Base-by-base conservation (phyloP, 2,113 vertebrate genomes). In the Halcyon senegalensis region DNA sequence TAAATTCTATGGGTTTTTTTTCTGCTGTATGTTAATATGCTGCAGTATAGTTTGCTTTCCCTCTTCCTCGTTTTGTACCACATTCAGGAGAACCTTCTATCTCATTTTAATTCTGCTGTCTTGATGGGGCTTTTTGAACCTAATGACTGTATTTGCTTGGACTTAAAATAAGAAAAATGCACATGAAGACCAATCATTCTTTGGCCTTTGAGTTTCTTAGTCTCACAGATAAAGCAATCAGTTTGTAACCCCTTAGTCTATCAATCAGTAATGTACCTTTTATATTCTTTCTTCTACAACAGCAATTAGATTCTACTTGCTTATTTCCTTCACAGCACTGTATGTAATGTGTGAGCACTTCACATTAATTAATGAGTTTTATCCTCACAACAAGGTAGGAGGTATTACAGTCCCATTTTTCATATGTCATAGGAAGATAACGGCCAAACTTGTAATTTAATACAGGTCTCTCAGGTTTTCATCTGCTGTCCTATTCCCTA, bases 281-380 rank as follows among this genome's bases (percentile, higher is more conserved):
- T 83, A 19, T 84, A 64, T 60, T 84, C 50, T 74, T 90, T 81
- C 73, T 84, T 53, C 21, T 78, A 33, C 73, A 82, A 39, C 37
- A 82, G 62, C 63, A 93, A 83, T 84, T 89, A 90, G 56, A 78
- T 94, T 87, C 87, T 93, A 15, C 50, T 93, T 76, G 66, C 46
- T 93, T 79, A 64, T 90, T 86, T 86, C 28, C 25, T 33, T 24
- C 30, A 13, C 35, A 66, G 41, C 0, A 0, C 35, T 70, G 17
- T 7, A 35, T 35, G n/a, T 81, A 81, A 74, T 60, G n/a, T 64
- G 33, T 53, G 72, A 75, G 17, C 67, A 83, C 44, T 86, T 94
- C 67, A 77, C 77, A 46, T 50, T 88, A 94, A 94, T 94, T 88
- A 86, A 93, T 94, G 90, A 58, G 23, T 74, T 94, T 80, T 88